phyloP scores from a whole-genome alignment of 2,113 vertebrate genomes.

The Petromus typicus region DNA sequence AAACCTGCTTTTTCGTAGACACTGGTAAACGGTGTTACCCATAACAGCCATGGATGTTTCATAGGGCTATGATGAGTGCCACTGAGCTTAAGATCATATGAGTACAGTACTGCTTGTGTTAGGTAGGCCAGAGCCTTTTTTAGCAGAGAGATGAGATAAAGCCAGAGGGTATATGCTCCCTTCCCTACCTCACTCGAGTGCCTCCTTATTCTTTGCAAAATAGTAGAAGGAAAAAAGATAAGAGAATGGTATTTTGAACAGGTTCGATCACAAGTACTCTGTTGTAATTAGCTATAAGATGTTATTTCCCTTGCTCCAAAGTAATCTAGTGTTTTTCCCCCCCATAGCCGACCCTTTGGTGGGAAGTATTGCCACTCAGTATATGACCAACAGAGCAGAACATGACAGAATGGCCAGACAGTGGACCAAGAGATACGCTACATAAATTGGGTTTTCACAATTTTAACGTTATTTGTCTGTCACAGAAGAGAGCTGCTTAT shows the following conservation, averaged over 20 bases:
- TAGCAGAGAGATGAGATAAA: neutral
- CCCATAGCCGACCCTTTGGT: conserved; percentile 95
- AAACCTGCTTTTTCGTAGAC: neutral
- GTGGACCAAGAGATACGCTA: conserved; percentile 98
- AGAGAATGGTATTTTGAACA: neutral
- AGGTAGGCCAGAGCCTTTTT: neutral
- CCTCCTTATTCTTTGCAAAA: neutral
- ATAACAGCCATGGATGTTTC: neutral
- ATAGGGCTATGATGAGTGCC: neutral
- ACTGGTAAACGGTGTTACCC: neutral
- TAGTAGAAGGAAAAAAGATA: neutral
- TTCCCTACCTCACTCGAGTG: too few species aligned
- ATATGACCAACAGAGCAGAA: conserved; percentile 98
- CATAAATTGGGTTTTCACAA: conserved; percentile 88
- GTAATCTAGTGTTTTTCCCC: conserved; percentile 54
- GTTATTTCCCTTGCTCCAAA: conserved; percentile 25
- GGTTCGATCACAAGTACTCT: neutral
- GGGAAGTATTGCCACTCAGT: conserved; percentile 98
- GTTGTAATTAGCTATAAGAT: neutral
- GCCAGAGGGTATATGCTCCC: neutral
- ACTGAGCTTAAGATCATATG: neutral
- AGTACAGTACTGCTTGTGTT: neutral
- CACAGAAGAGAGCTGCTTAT: conserved; percentile 91
- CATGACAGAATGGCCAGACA: conserved; percentile 98
- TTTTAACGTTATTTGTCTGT: conserved; percentile 86